Conservation (phyloP, 2,888 invertebrate species). For the Dicyrtomina minuta region DNA sequence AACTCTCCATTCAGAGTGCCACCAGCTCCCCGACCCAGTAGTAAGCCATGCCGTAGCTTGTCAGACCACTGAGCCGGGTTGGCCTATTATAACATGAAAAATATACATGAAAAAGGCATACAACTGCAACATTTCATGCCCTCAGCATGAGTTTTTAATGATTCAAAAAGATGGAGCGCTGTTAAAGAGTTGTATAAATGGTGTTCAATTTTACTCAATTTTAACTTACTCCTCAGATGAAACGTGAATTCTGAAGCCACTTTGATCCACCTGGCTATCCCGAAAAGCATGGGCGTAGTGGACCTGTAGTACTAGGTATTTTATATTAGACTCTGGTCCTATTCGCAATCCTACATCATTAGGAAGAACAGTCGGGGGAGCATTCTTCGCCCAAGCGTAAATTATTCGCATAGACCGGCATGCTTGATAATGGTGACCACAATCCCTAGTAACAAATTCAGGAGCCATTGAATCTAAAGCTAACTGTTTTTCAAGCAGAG, state of each 20-base stretch:
- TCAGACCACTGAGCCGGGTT: too few species aligned
- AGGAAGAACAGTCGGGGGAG: conserved; percentile 61
- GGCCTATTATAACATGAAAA: too few species aligned
- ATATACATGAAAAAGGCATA: background rate
- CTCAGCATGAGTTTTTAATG: too few species aligned
- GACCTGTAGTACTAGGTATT: conserved; percentile 62
- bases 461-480: background rate
- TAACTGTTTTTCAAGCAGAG: too few species aligned
- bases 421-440: conserved; percentile 58
- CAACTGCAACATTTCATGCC: too few species aligned
- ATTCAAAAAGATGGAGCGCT: too few species aligned
- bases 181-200: too few species aligned
- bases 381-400: conserved; percentile 66
- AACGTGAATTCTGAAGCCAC: conserved; percentile 48
- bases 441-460: conserved; percentile 57
- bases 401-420: conserved; percentile 59
- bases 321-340: conserved; percentile 59
- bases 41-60: too few species aligned
- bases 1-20: too few species aligned
- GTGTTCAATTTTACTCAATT: background rate
- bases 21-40: too few species aligned
- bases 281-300: conserved; percentile 59
- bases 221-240: conserved; percentile 46
- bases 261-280: conserved; percentile 44
- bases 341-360: conserved; percentile 62